Base-by-base conservation (phyloP, 2,797 vertebrate genomes). In the Morus bassanus region DNA sequence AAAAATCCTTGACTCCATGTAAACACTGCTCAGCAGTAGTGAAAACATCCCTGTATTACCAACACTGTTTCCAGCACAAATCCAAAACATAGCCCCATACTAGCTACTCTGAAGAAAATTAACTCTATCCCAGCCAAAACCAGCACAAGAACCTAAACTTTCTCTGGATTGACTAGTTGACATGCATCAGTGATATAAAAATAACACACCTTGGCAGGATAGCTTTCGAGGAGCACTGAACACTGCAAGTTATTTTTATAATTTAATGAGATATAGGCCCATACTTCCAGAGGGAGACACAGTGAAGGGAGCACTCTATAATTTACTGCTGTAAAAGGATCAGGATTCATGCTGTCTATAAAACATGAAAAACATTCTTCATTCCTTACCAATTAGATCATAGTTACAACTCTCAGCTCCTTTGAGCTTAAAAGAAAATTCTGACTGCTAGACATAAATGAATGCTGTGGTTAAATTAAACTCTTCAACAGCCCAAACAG, bases 321-420 rank as follows among this genome's bases (percentile, higher is more conserved):
- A 98, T 98, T 98, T 98, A 98, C 94, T 97, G 95, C 93, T 97
- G 96, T 98, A 98, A 98, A 98, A 97, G 98, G 98, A 98, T 98
- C 96, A 94, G 95, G 97, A 97, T 98, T 98, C 98, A 96, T 98
- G 96, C 97, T 98, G 97, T 98, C 98, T 98, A 98, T 98, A 98
- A 98, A 98, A 98, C 98, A 98, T 98, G 97, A 98, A 98, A 98
- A 98, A 97, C 97, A 98, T 97, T 98, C 97, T 97, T 98, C 98
- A 97, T 98, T 98, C 97, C 97, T 98, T 96, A 97, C 97, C 98
- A 98, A 98, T 98, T 98, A 98, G 97, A 97, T 98, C 98, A 98
- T 97, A 97, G 97, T 97, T 98, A 98, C 95, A 97, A 96, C 96
- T 97, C 93, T 97, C 41, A 18, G 91, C 94, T 98, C 94, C 97